Evolutionary conservation across 2,888 invertebrate species (phyloP).

Genomic region (Julus scandinavius): DNA sequence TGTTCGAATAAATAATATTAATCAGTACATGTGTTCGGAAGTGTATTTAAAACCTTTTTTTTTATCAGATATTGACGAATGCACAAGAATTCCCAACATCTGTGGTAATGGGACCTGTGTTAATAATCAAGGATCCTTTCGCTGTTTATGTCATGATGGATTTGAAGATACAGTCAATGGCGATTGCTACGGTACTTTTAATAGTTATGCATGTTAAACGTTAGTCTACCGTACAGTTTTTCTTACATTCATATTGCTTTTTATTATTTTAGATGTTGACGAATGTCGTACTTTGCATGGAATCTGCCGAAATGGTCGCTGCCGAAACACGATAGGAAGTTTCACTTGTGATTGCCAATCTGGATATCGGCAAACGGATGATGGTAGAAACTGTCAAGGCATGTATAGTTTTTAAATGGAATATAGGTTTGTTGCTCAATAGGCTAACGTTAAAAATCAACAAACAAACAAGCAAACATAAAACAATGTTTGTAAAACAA

Average conservation of each 20-base stretch:
- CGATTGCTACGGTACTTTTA: slow-evolving; percentile 73
- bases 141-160: slow-evolving; percentile 61
- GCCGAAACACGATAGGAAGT: slow-evolving; percentile 81
- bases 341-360: slow-evolving; percentile 84
- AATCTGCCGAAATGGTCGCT: slow-evolving; percentile 86
- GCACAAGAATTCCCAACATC: slow-evolving; percentile 81
- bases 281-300: slow-evolving; percentile 86
- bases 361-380: slow-evolving; percentile 79
- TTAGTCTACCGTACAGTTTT: background rate
- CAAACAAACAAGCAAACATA: too few species aligned
- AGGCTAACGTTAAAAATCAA: too few species aligned
- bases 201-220: background rate
- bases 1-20: background rate
- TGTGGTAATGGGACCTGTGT: slow-evolving; percentile 81
- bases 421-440: too few species aligned
- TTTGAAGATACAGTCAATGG: slow-evolving; percentile 76
- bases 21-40: too few species aligned
- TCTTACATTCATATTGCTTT: background rate
- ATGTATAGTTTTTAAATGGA: slow-evolving; percentile 59
- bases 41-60: too few species aligned
- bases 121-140: slow-evolving; percentile 71
- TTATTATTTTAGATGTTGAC: slow-evolving; percentile 73
- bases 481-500: too few species aligned
- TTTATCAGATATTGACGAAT: slow-evolving; percentile 77
- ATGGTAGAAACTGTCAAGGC: slow-evolving; percentile 82